These are phyloP conservation scores for Habrosyne pyritoides DNA, from an alignment of 2,888 invertebrate species.

Conservation along the genomic window DNA sequence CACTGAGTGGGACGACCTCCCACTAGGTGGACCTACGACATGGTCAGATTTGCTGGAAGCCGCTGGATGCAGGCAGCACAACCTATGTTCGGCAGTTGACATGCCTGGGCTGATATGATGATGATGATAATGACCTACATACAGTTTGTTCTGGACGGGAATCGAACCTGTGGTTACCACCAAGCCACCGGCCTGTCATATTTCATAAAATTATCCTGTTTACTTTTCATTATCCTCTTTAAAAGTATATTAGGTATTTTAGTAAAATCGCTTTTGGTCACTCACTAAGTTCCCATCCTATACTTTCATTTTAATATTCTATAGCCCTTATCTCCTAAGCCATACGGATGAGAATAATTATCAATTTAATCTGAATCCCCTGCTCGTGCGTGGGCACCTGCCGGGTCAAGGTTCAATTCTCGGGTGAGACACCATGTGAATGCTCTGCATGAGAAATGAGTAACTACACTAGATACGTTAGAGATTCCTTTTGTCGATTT, in stretches of 20 bases:
- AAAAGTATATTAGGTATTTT: neutral
- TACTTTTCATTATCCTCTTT: too few relatives aligned
- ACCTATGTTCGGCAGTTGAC: too few relatives aligned
- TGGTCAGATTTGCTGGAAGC: too few relatives aligned
- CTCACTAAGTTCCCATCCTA: neutral
- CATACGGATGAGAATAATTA: conserved; percentile 14
- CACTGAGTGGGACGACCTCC: too few relatives aligned
- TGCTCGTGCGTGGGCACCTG: conserved; percentile 14
- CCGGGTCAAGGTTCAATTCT: conserved; percentile 16
- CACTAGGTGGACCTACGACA: too few relatives aligned
- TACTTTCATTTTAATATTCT: conserved; percentile 9
- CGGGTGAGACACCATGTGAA: neutral
- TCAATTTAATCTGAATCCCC: conserved; percentile 9
- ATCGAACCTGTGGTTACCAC: too few relatives aligned
- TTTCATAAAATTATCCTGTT: too few relatives aligned
- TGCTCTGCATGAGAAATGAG: neutral
- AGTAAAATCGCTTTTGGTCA: neutral
- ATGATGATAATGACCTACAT: too few relatives aligned
- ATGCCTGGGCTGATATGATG: too few relatives aligned
- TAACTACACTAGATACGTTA: neutral
- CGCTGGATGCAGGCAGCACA: too few relatives aligned
- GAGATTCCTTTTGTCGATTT: neutral
- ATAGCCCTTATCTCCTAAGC: conserved; percentile 10
- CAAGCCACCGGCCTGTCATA: too few relatives aligned
- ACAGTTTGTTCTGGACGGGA: too few relatives aligned